phyloP scores from a whole-genome alignment of 2,797 vertebrate genomes.

The Hemitrygon akajei region DNA sequence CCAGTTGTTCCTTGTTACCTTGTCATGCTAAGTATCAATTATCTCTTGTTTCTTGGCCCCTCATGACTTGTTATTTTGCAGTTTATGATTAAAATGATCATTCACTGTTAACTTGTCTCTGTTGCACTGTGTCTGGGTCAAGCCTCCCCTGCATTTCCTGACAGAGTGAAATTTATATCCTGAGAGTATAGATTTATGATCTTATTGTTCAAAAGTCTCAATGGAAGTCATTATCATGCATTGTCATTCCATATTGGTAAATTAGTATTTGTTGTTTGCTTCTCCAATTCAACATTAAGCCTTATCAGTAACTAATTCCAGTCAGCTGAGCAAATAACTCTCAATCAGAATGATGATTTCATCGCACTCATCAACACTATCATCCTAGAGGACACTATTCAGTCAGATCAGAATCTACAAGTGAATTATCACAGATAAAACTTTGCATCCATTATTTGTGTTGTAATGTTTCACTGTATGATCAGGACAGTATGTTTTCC shows the following conservation, averaged over 20 bases:
- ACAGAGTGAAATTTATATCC: not conserved
- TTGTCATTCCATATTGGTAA: not conserved
- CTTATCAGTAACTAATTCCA: slow-evolving; percentile 22
- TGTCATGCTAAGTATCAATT: too few species aligned
- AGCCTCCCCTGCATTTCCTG: too few species aligned
- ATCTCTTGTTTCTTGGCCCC: too few species aligned
- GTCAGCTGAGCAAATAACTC: not conserved
- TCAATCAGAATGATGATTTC: not conserved
- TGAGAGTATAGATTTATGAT: not conserved
- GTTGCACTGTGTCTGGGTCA: too few species aligned
- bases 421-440: too few species aligned
- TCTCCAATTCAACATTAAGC: not conserved
- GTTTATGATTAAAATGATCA: too few species aligned
- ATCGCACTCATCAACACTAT: not conserved
- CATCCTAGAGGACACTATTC: not conserved
- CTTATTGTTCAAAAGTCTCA: not conserved
- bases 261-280: slow-evolving; percentile 4
- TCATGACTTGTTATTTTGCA: too few species aligned
- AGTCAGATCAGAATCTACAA: not conserved
- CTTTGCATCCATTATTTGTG: not conserved
- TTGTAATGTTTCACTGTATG: not conserved
- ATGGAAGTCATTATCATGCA: not conserved
- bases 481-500: not conserved
- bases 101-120: too few species aligned
- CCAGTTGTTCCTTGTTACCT: too few species aligned